Evolutionary conservation across 2,113 vertebrate genomes (phyloP), one percentile per base, ranked within the genome.

Genomic region (Dicerorhinus sumatrensis): DNA sequence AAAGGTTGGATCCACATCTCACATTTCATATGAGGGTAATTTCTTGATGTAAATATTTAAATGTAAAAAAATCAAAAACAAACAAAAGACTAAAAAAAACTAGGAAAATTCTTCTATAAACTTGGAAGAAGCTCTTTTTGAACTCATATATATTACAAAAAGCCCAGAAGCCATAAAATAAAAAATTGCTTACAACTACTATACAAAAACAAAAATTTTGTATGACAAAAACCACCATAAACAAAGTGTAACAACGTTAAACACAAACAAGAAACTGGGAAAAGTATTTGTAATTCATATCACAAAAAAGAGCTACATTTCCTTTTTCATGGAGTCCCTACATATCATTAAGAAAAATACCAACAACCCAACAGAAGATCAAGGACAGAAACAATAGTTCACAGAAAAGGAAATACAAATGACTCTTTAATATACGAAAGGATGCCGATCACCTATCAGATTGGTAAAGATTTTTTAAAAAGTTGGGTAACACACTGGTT

Each of bases 231-330:
- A 6, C 4, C 42, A 87, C 17, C 46, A 87, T 90, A 95, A 88
- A 84, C 27, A 73, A 77, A 95, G 36, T 70, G 87, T 93, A 88
- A 84, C 27, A 73, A 77, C 94, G 33, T 76, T 80, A 95, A 93
- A 33, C 18, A 86, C n/a, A 58, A 90, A 51, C 4, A 81, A 81
- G 76, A 91, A 80, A 29, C n/a, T 69, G n/a, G 29, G n/a, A 75
- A 82, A 88, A 65, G 31, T 16, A 69, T 10, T 75, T 95, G n/a
- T 75, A 67, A 72, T 76, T 70, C 39, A 58, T 18, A 51, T 56
- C 58, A 81, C 23, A 75, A 82, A 36, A 77, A 51, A n/a, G 12
- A n/a, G 51, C 33, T 89, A 46, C n/a, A 29, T 92, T 33, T 85
- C 51, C n/a, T 54, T 89, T 94, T 81, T 29, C 76, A 94, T n/a